These are phyloP conservation scores for Onychostruthus taczanowskii DNA, from an alignment of 2,113 vertebrate species.

Conservation along the genomic window DNA sequence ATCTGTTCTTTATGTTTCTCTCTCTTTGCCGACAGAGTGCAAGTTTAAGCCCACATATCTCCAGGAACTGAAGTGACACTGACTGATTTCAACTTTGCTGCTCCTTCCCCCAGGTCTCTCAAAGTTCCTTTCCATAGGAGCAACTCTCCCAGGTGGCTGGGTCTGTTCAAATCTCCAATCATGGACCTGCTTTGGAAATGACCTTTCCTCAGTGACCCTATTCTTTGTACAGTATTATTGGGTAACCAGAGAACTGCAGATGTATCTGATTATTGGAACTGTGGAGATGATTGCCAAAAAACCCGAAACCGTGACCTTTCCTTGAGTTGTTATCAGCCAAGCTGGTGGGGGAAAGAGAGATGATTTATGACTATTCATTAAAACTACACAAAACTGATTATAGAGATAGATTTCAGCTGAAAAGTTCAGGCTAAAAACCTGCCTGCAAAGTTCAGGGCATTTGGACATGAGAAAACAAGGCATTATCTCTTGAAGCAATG, in stretches of 20 bases:
- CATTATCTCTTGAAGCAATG: background rate
- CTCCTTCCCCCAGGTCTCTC: background rate
- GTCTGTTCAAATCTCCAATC: background rate
- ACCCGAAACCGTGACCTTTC: conserved; percentile 7
- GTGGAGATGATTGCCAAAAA: conserved; percentile 28
- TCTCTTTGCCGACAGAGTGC: background rate
- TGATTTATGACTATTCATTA: conserved; percentile 25
- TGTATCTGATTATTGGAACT: conserved; percentile 19
- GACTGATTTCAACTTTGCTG: background rate
- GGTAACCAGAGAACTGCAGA: conserved; percentile 1
- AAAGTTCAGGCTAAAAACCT: background rate
- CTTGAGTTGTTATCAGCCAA: conserved; percentile 3
- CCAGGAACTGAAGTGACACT: background rate
- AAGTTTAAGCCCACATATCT: background rate
- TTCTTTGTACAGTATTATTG: conserved; percentile 39
- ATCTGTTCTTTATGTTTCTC: background rate
- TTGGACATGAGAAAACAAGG: background rate
- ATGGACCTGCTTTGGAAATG: background rate
- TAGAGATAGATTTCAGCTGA: background rate
- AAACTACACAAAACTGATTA: background rate
- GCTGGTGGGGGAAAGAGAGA: background rate
- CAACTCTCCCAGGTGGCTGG: background rate
- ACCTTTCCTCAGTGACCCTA: background rate
- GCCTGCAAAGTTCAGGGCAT: background rate
- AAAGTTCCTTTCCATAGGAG: background rate